Evolutionary conservation across 2,797 vertebrate genomes (phyloP).

Genomic region (Babyrousa celebensis): DNA sequence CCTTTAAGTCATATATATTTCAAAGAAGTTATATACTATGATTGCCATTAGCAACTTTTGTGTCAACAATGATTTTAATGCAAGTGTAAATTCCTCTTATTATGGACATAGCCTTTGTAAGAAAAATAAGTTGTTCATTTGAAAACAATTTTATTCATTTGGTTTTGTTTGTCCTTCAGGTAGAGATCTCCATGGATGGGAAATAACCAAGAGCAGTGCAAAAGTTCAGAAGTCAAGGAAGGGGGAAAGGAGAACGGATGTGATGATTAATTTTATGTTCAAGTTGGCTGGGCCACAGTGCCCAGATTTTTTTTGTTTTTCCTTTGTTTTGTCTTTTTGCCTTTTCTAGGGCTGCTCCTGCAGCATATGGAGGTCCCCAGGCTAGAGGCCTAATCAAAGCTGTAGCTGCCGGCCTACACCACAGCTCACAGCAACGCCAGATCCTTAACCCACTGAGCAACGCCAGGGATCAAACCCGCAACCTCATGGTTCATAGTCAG

Average conservation of each 20-base stretch:
- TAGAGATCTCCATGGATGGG: not conserved
- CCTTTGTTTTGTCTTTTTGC: too few relatives aligned
- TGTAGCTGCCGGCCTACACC: too few relatives aligned
- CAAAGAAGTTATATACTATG: constrained; percentile 10
- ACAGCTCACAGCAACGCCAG: too few relatives aligned
- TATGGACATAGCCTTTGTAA: not conserved
- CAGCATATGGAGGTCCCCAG: too few relatives aligned
- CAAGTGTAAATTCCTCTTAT: not conserved
- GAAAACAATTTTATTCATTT: constrained; percentile 22
- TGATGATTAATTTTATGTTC: constrained; percentile 16
- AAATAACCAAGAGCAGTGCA: not conserved
- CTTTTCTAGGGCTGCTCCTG: too few relatives aligned
- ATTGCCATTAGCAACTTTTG: not conserved
- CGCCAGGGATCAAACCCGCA: too few relatives aligned
- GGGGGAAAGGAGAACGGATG: not conserved
- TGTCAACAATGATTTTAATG: constrained; percentile 14
- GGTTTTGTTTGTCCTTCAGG: not conserved
- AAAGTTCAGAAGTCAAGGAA: not conserved
- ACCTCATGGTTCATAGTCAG: too few relatives aligned
- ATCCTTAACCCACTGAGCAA: too few relatives aligned
- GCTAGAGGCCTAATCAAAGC: too few relatives aligned
- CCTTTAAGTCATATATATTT: constrained; percentile 1
- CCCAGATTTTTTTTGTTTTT: too few relatives aligned
- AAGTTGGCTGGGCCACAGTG: not conserved
- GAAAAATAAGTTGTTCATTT: not conserved